Percentiles rank a stretch among this genome's conserved stretches.
These are phyloP conservation scores for Taurulus bubalis DNA, from an alignment of 2,113 vertebrate species.

Conservation along the genomic window DNA sequence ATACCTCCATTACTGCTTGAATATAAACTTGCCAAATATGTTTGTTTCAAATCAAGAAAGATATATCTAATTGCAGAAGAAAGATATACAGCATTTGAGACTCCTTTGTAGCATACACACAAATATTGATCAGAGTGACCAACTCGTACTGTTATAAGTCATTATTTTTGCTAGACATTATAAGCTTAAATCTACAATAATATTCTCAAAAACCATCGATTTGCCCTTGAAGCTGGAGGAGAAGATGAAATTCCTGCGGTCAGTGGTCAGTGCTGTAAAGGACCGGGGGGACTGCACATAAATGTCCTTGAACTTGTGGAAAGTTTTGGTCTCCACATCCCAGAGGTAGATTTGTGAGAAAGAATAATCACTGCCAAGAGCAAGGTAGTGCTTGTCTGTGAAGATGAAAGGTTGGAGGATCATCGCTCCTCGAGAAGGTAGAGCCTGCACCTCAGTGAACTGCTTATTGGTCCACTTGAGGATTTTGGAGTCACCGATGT, in stretches of 20 bases:
- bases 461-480: conserved; percentile 93
- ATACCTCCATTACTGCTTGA: conserved; percentile 17
- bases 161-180: conserved; percentile 69
- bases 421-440: conserved; percentile 96
- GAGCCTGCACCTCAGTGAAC: conserved; percentile 92
- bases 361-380: conserved; percentile 96
- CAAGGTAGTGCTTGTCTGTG: conserved; percentile 90
- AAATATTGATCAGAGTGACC: background rate
- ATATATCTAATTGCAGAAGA: conserved; percentile 42
- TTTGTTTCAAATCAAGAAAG: conserved; percentile 18
- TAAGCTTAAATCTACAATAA: conserved; percentile 93
- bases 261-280: conserved; percentile 91
- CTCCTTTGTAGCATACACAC: conserved; percentile 38
- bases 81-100: conserved; percentile 33
- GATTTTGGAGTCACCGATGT: conserved; percentile 96
- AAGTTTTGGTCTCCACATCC: conserved; percentile 89
- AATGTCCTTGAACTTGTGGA: conserved; percentile 94
- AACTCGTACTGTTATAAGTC: background rate
- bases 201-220: conserved; percentile 96
- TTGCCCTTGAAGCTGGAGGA: conserved; percentile 98
- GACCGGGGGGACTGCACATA: conserved; percentile 96
- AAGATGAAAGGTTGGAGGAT: conserved; percentile 94
- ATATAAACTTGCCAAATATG: conserved; percentile 19
- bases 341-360: conserved; percentile 98
- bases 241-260: conserved; percentile 94